Base-by-base conservation (phyloP, 2,797 vertebrate species). In the Chrosomus eos region DNA sequence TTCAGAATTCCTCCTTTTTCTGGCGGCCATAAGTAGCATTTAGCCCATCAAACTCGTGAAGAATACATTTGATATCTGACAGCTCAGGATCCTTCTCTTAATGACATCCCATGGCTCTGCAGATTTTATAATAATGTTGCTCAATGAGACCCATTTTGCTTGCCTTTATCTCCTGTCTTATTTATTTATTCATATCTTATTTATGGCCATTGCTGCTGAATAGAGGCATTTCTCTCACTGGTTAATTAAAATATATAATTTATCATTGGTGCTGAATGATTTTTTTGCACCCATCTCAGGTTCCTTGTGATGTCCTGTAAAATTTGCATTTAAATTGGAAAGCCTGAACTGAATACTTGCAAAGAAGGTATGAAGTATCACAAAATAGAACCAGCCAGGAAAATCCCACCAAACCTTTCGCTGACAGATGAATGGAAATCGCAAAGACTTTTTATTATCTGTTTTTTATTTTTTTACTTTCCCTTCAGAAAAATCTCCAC, bases 241-340 rank as follows among this genome's bases (percentile, higher is more conserved):
- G 91, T 94, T 95, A 94, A 95, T 96, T 95, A 95, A 95, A 96
- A 95, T 95, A 94, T 95, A 94, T 94, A 94, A 95, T 95, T 95
- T 93, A 95, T 94, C 80, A 85, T 86, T 36, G 89, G 87, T 14
- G 87, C 92, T 88, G 90, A 93, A 93, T 93, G 90, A 93, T 93
- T 94, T 92, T 92, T 90, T 90, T n/a, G 40, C 38, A 72, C 45
- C 66, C 55, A 1, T 85, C 71, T 76, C 78, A 72, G 85, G 60
- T 86, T 93, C 88, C 92, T 94, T 92, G 90, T 89, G 89, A 91
- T 94, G 93, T 93, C 91, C 92, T 89, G 92, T 93, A 91, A 93
- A 92, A 95, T 95, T 95, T 94, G 94, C 94, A 95, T 95, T 95
- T 96, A 95, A 95, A 96, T 95, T 94, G 94, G 92, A 94, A 95